Conservation (phyloP, 2,113 vertebrate genomes). For the Symphodus melops region DNA sequence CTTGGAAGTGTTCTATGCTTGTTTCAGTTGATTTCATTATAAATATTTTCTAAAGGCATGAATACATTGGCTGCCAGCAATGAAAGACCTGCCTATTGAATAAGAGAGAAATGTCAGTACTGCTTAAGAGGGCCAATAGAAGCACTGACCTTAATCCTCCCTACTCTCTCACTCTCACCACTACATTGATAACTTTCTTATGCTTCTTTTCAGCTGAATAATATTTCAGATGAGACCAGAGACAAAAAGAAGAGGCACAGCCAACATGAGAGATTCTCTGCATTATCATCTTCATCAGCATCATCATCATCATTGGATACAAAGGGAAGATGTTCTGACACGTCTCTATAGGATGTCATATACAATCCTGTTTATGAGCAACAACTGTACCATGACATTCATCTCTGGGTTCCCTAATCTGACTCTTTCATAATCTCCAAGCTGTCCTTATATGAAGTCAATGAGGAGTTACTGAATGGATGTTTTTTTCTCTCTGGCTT, state of each 20-base stretch:
- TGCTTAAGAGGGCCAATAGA: no score
- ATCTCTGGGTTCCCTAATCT: slow-evolving; percentile 33
- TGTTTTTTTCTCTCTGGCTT: slow-evolving; percentile 5
- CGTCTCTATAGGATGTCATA: slow-evolving; percentile 43
- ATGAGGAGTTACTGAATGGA: slow-evolving; percentile 16
- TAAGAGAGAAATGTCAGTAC: no score
- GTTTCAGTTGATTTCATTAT: no score
- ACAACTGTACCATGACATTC: slow-evolving; percentile 42
- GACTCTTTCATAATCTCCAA: slow-evolving; percentile 46
- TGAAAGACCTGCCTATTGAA: no score
- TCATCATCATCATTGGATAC: slow-evolving; percentile 15
- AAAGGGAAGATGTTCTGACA: slow-evolving; percentile 29
- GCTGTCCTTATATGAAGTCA: slow-evolving; percentile 40
- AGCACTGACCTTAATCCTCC: neutral
- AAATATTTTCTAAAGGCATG: no score
- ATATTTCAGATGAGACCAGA: slow-evolving; percentile 27
- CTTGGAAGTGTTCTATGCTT: no score
- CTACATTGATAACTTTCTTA: no score
- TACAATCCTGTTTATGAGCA: slow-evolving; percentile 56
- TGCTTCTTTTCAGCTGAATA: slow-evolving; percentile 59
- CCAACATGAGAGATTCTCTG: slow-evolving; percentile 30
- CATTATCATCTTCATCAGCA: slow-evolving; percentile 5
- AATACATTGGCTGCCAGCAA: no score
- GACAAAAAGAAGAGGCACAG: slow-evolving; percentile 31
- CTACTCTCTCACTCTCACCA: neutral